These are phyloP conservation scores for Syrphus vitripennis DNA, from an alignment of 2,888 invertebrate species.

Conservation along the genomic window DNA sequence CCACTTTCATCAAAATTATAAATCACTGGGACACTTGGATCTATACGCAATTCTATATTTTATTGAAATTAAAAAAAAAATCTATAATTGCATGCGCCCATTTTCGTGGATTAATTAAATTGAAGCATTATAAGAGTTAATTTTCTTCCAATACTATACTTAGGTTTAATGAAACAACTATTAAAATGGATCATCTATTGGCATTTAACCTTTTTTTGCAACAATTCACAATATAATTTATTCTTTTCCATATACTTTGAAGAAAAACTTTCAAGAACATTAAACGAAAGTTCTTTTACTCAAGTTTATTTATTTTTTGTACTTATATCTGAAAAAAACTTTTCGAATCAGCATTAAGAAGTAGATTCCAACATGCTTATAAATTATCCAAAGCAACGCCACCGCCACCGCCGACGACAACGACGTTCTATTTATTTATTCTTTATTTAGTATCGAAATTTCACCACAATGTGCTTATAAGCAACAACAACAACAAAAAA, in stretches of 20 bases:
- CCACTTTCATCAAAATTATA: too few species aligned
- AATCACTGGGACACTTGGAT: too few species aligned
- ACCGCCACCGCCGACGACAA: background rate
- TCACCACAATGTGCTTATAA: conserved; percentile 7
- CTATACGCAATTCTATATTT: too few species aligned
- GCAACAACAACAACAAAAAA: background rate
- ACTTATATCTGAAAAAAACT: background rate
- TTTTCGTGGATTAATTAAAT: too few species aligned
- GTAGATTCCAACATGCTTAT: background rate
- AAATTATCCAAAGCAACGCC: conserved; percentile 17
- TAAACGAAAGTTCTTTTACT: background rate
- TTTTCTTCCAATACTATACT: too few species aligned
- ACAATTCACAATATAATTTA: background rate
- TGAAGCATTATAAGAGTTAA: too few species aligned
- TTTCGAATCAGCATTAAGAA: conserved; percentile 10
- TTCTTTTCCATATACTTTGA: background rate
- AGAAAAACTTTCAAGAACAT: background rate
- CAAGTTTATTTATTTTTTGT: background rate
- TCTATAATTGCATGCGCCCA: too few species aligned
- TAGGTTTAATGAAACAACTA: too few species aligned
- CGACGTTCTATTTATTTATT: background rate
- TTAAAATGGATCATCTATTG: too few species aligned
- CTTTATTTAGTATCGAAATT: background rate
- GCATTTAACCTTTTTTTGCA: background rate
- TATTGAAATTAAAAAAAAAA: too few species aligned